These are phyloP conservation scores for Alloplasta piceator DNA, from an alignment of 2,888 invertebrate genomes.

Conservation along the genomic window DNA sequence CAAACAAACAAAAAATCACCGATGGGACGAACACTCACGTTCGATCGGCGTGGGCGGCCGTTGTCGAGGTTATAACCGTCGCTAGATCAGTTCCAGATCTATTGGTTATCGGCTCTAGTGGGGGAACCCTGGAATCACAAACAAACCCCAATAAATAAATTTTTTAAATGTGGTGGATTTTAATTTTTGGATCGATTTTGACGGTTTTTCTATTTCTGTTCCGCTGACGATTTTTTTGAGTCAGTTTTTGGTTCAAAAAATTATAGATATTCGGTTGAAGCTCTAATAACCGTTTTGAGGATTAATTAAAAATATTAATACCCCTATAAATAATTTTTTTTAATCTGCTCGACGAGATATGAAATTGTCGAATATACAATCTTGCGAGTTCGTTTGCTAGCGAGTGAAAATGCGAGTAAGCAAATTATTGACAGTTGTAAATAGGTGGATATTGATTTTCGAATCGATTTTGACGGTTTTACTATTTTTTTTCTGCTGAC, in stretches of 20 bases:
- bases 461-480: too few species aligned
- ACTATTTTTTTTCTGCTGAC: too few species aligned
- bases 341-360: not conserved
- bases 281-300: too few species aligned
- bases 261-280: too few species aligned
- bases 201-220: too few species aligned
- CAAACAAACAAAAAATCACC: constrained; percentile 24
- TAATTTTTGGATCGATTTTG: too few species aligned
- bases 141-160: constrained; percentile 22
- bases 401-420: not conserved
- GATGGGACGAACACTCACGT: constrained; percentile 66
- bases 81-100: constrained; percentile 81
- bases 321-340: constrained; percentile 11
- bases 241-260: too few species aligned
- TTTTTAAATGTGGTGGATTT: too few species aligned
- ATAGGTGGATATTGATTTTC: too few species aligned
- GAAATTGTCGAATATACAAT: not conserved
- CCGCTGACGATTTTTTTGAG: too few species aligned
- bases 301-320: too few species aligned
- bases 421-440: too few species aligned
- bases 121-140: constrained; percentile 84
- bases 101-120: constrained; percentile 85
- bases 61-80: constrained; percentile 85
- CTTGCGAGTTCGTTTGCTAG: not conserved
- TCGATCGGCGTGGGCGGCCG: constrained; percentile 74